Conservation (phyloP, 2,797 vertebrate species). For the Lophotriccus pileatus region DNA sequence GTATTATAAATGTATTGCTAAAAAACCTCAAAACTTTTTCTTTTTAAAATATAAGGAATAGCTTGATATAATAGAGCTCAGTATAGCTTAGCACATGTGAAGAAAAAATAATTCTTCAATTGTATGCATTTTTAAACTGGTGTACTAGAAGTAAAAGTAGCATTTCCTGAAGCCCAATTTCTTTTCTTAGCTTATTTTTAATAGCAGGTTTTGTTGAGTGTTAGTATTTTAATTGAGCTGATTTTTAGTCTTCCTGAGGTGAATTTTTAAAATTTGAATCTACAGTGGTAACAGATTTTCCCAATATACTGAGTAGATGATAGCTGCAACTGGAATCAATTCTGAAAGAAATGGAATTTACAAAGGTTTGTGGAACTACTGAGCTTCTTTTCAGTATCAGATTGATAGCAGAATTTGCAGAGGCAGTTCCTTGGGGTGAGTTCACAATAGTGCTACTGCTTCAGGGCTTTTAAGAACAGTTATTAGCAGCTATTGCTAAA, state of each 20-base stretch:
- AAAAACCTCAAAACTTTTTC: background rate
- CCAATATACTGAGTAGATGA: background rate
- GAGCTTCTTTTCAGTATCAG: background rate
- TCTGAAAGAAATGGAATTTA: conserved; percentile 48
- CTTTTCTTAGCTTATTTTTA: conserved; percentile 9
- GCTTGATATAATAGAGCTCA: background rate
- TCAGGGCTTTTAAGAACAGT: conserved; percentile 32
- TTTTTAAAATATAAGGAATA: background rate
- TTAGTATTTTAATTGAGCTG: conserved; percentile 23
- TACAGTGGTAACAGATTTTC: background rate
- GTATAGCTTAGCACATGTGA: background rate
- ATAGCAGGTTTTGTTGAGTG: background rate
- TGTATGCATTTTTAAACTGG: background rate
- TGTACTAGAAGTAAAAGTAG: background rate
- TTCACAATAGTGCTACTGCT: conserved; percentile 11
- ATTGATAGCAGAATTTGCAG: conserved; percentile 38
- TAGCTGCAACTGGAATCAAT: conserved; percentile 29
- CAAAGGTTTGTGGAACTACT: conserved; percentile 9
- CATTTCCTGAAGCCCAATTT: background rate
- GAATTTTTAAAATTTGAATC: background rate
- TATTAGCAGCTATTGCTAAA: conserved; percentile 48
- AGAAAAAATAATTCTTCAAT: background rate
- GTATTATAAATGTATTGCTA: background rate
- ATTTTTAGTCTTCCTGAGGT: background rate
- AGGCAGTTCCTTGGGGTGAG: background rate